Conservation (phyloP, 1,140 invertebrate genomes). For the Cyphomyrmex costatus region DNA sequence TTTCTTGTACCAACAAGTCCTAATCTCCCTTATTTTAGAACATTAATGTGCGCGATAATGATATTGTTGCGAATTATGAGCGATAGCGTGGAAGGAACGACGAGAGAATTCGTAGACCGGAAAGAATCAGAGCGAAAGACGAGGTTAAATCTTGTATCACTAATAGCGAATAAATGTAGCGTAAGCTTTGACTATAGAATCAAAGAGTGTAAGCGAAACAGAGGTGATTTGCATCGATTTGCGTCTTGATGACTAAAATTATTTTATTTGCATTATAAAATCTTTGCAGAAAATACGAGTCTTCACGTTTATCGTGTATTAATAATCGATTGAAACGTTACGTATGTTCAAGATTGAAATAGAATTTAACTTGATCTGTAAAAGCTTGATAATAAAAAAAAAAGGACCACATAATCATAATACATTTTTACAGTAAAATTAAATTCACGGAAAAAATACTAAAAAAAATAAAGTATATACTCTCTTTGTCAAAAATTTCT, state of each 20-base stretch:
- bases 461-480: neutral
- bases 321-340: conserved; percentile 24
- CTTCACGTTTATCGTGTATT: conserved; percentile 16
- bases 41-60: conserved; percentile 11
- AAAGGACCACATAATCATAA: neutral
- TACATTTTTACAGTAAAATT: neutral
- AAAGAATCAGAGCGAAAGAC: conserved; percentile 15
- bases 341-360: neutral
- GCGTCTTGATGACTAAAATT: conserved; percentile 70
- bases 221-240: conserved; percentile 53
- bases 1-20: too few relatives aligned
- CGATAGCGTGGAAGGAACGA: conserved; percentile 25
- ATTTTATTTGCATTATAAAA: conserved; percentile 31
- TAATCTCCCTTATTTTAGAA: neutral
- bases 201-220: too few relatives aligned
- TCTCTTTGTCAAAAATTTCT: neutral
- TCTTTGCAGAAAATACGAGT: neutral
- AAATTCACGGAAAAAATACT: neutral
- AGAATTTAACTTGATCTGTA: neutral
- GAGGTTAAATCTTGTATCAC: conserved; percentile 74
- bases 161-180: conserved; percentile 75
- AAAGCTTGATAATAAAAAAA: neutral
- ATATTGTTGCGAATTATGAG: conserved; percentile 66
- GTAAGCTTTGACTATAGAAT: too few relatives aligned
- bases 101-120: conserved; percentile 25